These are phyloP conservation scores for Melanchra persicariae DNA, from an alignment of 2,888 invertebrate species.

Conservation along the genomic window DNA sequence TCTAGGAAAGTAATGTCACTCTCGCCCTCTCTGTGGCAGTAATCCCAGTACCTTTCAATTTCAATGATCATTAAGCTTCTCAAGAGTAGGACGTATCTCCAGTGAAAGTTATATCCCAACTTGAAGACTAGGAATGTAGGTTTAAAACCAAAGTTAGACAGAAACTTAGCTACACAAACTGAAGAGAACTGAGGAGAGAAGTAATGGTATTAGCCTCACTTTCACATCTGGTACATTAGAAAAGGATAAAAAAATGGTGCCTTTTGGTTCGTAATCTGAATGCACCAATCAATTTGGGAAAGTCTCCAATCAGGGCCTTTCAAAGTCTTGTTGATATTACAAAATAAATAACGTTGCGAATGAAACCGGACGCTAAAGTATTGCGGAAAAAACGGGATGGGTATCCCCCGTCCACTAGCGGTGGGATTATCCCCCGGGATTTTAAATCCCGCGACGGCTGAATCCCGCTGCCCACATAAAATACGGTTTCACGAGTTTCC, in stretches of 20 bases:
- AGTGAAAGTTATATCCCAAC: constrained; percentile 33
- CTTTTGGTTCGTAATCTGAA: constrained; percentile 23
- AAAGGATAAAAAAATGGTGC: constrained; percentile 3
- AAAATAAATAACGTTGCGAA: constrained; percentile 42
- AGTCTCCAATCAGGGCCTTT: constrained; percentile 41
- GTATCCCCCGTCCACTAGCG: constrained; percentile 53
- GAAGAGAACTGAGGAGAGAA: not conserved
- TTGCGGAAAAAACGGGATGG: constrained; percentile 49
- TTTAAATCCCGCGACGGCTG: constrained; percentile 56
- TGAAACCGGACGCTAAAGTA: constrained; percentile 35
- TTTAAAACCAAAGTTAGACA: constrained; percentile 16
- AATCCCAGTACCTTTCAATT: constrained; percentile 8
- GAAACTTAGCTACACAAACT: constrained; percentile 24
- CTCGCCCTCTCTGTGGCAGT: no score
- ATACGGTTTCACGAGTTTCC: constrained; percentile 55
- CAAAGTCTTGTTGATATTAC: constrained; percentile 28
- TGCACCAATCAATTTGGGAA: constrained; percentile 40
- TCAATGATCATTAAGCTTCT: not conserved
- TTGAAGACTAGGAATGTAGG: constrained; percentile 12
- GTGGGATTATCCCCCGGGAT: constrained; percentile 58
- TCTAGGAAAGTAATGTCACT: not conserved
- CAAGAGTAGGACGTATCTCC: not conserved
- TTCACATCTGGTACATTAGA: not conserved
- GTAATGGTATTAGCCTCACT: constrained; percentile 6
- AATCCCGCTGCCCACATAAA: constrained; percentile 55